Percentiles rank a stretch among this genome's conserved stretches.
phyloP scores from a whole-genome alignment of 2,888 invertebrate genomes.

The Incurvaria masculella region DNA sequence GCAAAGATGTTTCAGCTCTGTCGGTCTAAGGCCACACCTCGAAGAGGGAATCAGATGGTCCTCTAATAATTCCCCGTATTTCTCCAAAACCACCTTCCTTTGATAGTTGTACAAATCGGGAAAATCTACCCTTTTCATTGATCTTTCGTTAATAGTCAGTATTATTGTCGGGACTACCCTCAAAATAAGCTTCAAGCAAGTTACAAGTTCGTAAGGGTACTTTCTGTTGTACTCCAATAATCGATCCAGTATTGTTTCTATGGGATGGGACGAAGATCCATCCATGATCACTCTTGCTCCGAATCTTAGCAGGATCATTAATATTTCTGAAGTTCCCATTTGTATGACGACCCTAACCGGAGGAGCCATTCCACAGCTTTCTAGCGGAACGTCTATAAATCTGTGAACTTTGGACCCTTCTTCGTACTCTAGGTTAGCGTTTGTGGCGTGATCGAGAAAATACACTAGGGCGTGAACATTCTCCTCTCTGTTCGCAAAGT shows the following conservation, averaged over 20 bases:
- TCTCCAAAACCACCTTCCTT: conserved; percentile 37
- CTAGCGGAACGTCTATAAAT: conserved; percentile 79
- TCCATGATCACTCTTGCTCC: conserved; percentile 62
- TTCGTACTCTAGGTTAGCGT: conserved; percentile 58
- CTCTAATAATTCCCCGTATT: conserved; percentile 49
- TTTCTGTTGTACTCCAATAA: conserved; percentile 59
- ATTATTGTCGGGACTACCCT: conserved; percentile 60
- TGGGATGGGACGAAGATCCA: conserved; percentile 57
- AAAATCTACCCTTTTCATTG: conserved; percentile 31
- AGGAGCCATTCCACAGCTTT: conserved; percentile 72
- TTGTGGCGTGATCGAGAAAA: conserved; percentile 73
- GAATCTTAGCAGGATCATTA: conserved; percentile 69
- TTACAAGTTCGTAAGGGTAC: conserved; percentile 67
- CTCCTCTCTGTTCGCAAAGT: conserved; percentile 74
- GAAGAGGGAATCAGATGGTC: conserved; percentile 59
- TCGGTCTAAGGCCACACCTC: conserved; percentile 59
- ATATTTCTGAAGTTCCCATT: conserved; percentile 70
- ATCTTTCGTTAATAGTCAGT: conserved; percentile 40
- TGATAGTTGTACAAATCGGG: conserved; percentile 46
- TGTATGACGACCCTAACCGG: conserved; percentile 73
- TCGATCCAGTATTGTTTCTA: conserved; percentile 63
- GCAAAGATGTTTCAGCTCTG: conserved; percentile 74
- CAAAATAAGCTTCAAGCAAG: conserved; percentile 65
- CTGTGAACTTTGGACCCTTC: conserved; percentile 37
- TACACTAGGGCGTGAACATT: conserved; percentile 73